Conservation (phyloP, 2,888 invertebrate species). For the Patella ulyssiponensis region DNA sequence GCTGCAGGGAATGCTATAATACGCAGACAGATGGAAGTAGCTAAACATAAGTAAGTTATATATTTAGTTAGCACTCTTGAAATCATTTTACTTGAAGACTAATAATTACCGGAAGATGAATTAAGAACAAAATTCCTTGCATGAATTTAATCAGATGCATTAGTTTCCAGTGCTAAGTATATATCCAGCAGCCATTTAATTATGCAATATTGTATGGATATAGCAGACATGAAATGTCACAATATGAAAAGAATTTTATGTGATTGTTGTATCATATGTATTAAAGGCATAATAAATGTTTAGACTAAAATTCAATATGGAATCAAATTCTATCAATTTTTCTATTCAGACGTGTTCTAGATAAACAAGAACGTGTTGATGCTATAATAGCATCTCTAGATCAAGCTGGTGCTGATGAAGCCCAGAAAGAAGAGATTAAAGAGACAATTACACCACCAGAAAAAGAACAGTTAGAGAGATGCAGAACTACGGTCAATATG, state of each 20-base stretch:
- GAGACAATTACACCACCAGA: constrained; percentile 92
- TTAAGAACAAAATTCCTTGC: no score
- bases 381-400: constrained; percentile 84
- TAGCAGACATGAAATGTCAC: not conserved
- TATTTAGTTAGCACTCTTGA: not conserved
- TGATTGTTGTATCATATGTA: not conserved
- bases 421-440: constrained; percentile 86
- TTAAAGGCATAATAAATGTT: no score
- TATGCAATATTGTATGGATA: not conserved
- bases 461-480: constrained; percentile 81
- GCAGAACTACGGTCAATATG: constrained; percentile 83
- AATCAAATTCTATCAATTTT: not conserved
- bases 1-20: constrained; percentile 77
- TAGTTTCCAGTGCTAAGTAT: no score
- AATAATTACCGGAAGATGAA: no score
- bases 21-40: constrained; percentile 79
- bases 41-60: constrained; percentile 74
- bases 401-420: constrained; percentile 83
- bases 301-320: no score
- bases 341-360: constrained; percentile 80
- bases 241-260: not conserved
- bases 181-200: not conserved
- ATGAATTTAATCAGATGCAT: no score
- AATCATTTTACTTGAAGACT: no score
- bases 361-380: constrained; percentile 89